A percentile compares a stretch with the other conserved stretches of the same genome.
These are phyloP conservation scores for Dermochelys coriacea DNA, from an alignment of 2,797 vertebrate genomes.

Conservation along the genomic window DNA sequence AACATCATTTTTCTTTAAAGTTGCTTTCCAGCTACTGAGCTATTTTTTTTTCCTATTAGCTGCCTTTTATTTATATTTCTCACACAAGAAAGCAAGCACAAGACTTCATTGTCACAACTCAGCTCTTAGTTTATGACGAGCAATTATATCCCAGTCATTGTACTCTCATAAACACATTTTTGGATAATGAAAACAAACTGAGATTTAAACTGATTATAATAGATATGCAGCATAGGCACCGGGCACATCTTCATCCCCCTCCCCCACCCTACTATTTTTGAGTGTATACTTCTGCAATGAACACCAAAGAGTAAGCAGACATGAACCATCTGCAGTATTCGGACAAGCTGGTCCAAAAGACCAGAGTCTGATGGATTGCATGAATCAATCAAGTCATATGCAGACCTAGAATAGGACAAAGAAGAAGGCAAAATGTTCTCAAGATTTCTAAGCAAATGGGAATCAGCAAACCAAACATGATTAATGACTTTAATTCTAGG, in stretches of 20 bases:
- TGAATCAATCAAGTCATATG: slow-evolving; percentile 39
- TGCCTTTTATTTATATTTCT: slow-evolving; percentile 71
- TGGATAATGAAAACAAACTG: slow-evolving; percentile 12
- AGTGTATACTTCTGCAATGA: not conserved
- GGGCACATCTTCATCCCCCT: not conserved
- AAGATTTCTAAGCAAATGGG: slow-evolving; percentile 37
- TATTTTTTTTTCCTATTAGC: slow-evolving; percentile 56
- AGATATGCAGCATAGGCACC: not conserved
- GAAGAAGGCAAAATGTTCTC: slow-evolving; percentile 29
- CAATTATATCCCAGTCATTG: slow-evolving; percentile 24
- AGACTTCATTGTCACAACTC: slow-evolving; percentile 26
- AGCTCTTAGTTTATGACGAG: slow-evolving; percentile 66
- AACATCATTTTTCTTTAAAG: slow-evolving; percentile 78
- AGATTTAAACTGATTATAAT: slow-evolving; percentile 22
- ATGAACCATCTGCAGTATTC: not conserved
- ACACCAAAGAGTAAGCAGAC: not conserved
- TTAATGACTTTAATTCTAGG: slow-evolving; percentile 61
- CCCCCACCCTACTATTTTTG: not conserved
- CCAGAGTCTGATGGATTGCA: slow-evolving; percentile 7
- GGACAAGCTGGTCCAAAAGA: not conserved
- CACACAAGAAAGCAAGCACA: slow-evolving; percentile 55
- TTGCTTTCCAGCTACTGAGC: slow-evolving; percentile 63
- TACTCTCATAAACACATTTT: slow-evolving; percentile 33
- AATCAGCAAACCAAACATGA: slow-evolving; percentile 59
- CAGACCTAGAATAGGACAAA: not conserved